These are phyloP conservation scores for Fundulus diaphanus DNA, from an alignment of 2,797 vertebrate genomes.

Conservation along the genomic window DNA sequence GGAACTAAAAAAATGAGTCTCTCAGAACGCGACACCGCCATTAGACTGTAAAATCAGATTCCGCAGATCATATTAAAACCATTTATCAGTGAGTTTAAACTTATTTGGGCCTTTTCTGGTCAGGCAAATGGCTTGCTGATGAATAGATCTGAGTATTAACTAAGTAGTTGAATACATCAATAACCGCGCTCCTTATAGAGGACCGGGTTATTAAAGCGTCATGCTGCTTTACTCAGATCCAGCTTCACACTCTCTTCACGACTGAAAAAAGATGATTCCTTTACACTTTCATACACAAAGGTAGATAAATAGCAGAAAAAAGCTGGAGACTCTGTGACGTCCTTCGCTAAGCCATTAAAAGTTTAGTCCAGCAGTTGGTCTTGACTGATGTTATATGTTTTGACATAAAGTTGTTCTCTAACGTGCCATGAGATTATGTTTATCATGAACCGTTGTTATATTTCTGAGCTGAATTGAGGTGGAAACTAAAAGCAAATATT, in stretches of 20 bases:
- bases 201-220: neutral
- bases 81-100: neutral
- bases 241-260: neutral
- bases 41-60: neutral
- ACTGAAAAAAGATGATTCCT: neutral
- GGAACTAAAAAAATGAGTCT: neutral
- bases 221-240: neutral
- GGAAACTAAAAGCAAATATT: no score
- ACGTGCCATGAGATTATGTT: no score
- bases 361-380: neutral
- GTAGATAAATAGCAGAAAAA: neutral
- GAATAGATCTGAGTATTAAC: neutral
- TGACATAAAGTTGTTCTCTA: no score
- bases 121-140: neutral
- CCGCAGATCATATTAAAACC: neutral
- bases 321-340: neutral
- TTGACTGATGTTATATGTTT: neutral
- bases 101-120: neutral
- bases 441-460: no score
- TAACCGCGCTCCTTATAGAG: neutral
- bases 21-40: neutral
- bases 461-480: no score
- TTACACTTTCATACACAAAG: neutral
- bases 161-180: neutral
- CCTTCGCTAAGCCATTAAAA: neutral